These are phyloP conservation scores for Netelia inedita DNA, from an alignment of 2,888 invertebrate genomes.

Conservation along the genomic window DNA sequence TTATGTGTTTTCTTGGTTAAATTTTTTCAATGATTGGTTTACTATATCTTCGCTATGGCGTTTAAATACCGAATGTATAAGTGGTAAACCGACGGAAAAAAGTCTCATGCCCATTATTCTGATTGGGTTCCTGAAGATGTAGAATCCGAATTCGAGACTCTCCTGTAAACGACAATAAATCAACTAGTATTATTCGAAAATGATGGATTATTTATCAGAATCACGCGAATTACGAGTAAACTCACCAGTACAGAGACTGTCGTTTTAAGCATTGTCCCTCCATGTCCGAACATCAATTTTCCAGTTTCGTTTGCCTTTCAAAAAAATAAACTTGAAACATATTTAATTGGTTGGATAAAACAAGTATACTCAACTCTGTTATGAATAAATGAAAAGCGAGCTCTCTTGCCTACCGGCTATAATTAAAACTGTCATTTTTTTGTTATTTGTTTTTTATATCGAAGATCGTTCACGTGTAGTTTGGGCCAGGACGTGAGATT, in stretches of 20 bases:
- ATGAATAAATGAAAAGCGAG: conserved; percentile 26
- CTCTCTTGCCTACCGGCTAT: background rate
- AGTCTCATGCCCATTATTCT: conserved; percentile 19
- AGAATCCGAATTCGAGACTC: conserved; percentile 48
- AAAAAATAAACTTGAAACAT: conserved; percentile 39
- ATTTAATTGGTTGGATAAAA: conserved; percentile 7
- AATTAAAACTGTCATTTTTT: background rate
- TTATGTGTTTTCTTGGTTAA: background rate
- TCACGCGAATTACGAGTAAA: background rate
- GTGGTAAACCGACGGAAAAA: conserved; percentile 42
- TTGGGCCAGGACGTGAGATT: too few relatives aligned
- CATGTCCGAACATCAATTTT: conserved; percentile 48
- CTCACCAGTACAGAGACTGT: conserved; percentile 42
- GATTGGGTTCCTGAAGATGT: conserved; percentile 22
- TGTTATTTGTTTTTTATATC: background rate
- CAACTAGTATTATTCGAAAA: background rate
- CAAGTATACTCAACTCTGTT: conserved; percentile 30
- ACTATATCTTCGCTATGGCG: background rate
- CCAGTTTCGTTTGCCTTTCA: conserved; percentile 57
- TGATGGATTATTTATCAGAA: conserved; percentile 22
- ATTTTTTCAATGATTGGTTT: background rate
- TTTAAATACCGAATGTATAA: conserved; percentile 31
- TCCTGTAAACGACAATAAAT: conserved; percentile 23
- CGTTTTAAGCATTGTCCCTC: conserved; percentile 18
- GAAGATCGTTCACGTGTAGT: background rate